Conservation (phyloP, 2,113 vertebrate species). For the Sapayoa aenigma region DNA sequence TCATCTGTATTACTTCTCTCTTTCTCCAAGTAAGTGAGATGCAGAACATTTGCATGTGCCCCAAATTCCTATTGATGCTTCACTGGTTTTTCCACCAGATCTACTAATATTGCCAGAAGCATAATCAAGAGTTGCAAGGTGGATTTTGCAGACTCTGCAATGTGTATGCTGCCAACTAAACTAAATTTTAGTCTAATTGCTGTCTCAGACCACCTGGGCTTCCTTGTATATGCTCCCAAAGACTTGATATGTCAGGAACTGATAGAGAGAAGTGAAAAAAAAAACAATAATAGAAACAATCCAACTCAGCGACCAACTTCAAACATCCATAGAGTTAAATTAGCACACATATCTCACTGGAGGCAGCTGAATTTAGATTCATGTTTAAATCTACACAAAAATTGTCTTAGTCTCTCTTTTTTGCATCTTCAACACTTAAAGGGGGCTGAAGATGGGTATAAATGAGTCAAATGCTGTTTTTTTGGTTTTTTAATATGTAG, state of each 20-base stretch:
- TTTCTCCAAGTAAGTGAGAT: not conserved
- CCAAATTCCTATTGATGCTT: not conserved
- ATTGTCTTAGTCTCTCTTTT: not conserved
- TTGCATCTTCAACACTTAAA: not conserved
- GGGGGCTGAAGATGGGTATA: not conserved
- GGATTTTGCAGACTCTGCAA: not conserved
- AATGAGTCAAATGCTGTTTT: rapidly evolving
- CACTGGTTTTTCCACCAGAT: not conserved
- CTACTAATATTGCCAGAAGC: not conserved
- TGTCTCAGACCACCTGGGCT: not conserved
- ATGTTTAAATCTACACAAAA: not conserved
- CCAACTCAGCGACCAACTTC: not conserved
- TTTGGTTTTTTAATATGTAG: not conserved
- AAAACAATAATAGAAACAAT: not conserved
- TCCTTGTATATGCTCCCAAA: not conserved
- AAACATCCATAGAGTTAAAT: not conserved
- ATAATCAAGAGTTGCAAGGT: not conserved
- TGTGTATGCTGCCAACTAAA: not conserved
- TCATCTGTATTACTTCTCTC: not conserved
- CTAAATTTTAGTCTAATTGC: not conserved
- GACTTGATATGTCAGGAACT: not conserved
- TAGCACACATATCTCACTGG: not conserved
- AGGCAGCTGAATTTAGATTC: not conserved
- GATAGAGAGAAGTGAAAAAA: no score
- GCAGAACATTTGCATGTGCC: not conserved